Evolutionary conservation across 1,140 invertebrate genomes (phyloP), one percentile per base, ranked within the genome.

Genomic region (Papilio xuthus): DNA sequence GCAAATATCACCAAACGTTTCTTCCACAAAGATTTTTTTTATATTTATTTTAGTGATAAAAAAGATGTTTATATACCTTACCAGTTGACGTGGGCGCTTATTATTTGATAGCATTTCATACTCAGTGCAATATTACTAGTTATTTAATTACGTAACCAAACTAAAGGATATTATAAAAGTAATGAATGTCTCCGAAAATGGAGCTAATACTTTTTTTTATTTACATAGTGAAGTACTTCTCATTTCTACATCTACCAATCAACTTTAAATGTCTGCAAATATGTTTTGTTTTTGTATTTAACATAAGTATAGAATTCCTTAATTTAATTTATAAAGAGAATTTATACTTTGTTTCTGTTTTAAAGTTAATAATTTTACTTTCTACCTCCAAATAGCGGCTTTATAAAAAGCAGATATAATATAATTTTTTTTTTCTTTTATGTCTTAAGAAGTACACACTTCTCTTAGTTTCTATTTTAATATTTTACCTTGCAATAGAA

Each of bases 121-220:
- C 93, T 94, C 94, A 94, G 94, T 95, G 94, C 94, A 95, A 95
- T 95, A 95, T 95, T 94, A 94, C 94, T 95, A 95, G 94, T 95
- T 95, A 94, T 95, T 94, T 94, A 94, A 94, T 94, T 94, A 94
- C 93, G 92, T 94, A 94, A 94, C 94, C 94, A 94, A 94, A 94
- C 94, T 94, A 94, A 94, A 94, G 89, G 91, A 94, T 94, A 94
- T 94, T 92, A 93, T 94, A 94, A 94, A 94, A 91, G 53, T 92
- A 91, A 92, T 90, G 87, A 90, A 92, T 93, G 89, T 90, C 90
- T 90, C 89, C 83, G 86, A 90, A 89, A 89, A 88, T 8, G 50
- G 89, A 89, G 90, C 92, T 90, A 93, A 90, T 94, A 94, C 93
- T 89, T 93, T 93, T n/a, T 92, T 94, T 93, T 94, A 94, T 93